Evolutionary conservation across 2,797 vertebrate genomes (phyloP), one percentile per base, ranked within the genome.

Genomic region (Danio tinwini): DNA sequence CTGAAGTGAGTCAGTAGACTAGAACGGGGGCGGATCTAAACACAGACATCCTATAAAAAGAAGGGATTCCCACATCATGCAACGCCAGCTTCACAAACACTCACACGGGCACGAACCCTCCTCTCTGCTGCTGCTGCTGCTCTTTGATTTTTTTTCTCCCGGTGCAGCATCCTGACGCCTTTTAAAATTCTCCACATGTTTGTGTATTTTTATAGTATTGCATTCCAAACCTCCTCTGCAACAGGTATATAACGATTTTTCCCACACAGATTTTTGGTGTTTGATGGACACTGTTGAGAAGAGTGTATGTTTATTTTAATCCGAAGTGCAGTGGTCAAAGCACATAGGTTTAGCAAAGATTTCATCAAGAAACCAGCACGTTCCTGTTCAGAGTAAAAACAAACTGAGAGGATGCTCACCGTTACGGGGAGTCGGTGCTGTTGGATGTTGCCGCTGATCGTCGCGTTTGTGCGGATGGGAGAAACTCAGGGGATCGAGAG

Each of bases 371-470:
- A 44, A 71, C 63, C 53, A n/a, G n/a, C 42, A 7, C 72, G 11
- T 39, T 62, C 21, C 62, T 21, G 58, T 74, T 52, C 58, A 13
- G 45, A 37, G 14, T 12, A 37, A 29, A 4, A 10, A 12, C 4
- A 17, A 21, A 12, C 47, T 52, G 47, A 39, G 74, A 97, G 94
- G 94, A 97, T 97, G 97, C 88, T 92, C 81, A 83, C 91, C 79
- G 78, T 88, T 87, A 90, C 93, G 88, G 92, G 95, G 94, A 94
- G 91, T 93, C 93, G 94, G 87, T 92, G 85, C 14, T 93, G 93
- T 89, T 95, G 95, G 88, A 92, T 91, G 87, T 88, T 97, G 84
- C 88, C 96, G 89, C 90, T 97, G 86, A 92, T 98, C 84, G 90
- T 95, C 85, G 94, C 95, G 72, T 88, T 94, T 58, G 90, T 97